Evolutionary conservation across 2,113 vertebrate genomes (phyloP), one percentile per base, ranked within the genome.

Genomic region (Tragelaphus strepsiceros): DNA sequence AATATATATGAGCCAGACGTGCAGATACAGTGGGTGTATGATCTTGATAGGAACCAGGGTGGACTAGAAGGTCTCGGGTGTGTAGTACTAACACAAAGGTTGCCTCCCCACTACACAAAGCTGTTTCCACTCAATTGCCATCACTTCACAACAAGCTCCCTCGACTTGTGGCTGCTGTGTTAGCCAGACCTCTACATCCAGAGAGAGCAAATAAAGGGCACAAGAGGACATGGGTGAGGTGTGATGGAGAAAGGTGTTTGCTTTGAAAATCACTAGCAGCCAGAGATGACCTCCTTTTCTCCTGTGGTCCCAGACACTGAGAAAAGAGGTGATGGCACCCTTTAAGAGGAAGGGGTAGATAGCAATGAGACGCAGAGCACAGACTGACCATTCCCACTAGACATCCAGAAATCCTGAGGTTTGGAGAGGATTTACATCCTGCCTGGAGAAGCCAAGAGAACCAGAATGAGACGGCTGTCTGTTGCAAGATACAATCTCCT

Each of bases 121-220:
- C 30, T 94, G n/a, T 94, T 95, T 95, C 54, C 95, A 54, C 92
- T 96, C 39, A 78, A 56, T 21, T 95, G 49, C 59, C 67, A 39
- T n/a, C 92, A 81, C 64, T 93, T 94, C 94, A 95, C 54, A 94
- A 32, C 28, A 95, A 97, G 77, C 32, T 91, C 61, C 59, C 53
- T 77, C 0, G 0, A 74, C 49, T 97, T 64, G 39, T 94, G 98
- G 91, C 91, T 98, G 88, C 92, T 96, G 24, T 78, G 80, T 82
- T 77, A 16, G 58, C 71, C 56, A 96, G 82, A 64, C 56, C 81
- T 90, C 86, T 51, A 39, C 32, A 95, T 81, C 28, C 90, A 62
- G 85, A 96, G 58, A 56, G n/a, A 96, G 46, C 11, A 84, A 71
- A 74, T 53, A 53, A 74, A 91, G 86, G 19, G 21, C 6, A 90